Conservation (phyloP, 2,797 vertebrate genomes). For the Brachyrhaphis roseni region DNA sequence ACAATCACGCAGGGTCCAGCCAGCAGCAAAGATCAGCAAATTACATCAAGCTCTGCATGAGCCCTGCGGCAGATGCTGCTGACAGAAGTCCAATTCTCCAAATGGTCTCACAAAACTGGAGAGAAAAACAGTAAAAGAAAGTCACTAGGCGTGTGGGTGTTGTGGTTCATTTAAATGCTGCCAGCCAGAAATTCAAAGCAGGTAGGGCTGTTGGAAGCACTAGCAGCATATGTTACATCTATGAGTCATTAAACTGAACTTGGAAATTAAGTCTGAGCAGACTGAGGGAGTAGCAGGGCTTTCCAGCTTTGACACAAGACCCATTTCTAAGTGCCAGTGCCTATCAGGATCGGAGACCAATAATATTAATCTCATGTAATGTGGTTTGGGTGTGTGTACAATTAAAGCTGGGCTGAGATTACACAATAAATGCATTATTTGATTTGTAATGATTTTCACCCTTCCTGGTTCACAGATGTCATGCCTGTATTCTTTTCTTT, state of each 20-base stretch:
- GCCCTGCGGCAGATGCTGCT: neutral
- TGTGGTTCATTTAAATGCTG: constrained; percentile 40
- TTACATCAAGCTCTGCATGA: neutral
- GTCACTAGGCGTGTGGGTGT: constrained; percentile 20
- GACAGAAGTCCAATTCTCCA: constrained; percentile 20
- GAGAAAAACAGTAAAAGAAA: constrained; percentile 16
- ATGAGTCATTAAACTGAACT: constrained; percentile 57
- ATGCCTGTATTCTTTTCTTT: constrained; percentile 7
- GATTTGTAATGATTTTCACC: constrained; percentile 8
- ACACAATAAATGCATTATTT: constrained; percentile 13
- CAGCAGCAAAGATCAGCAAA: neutral
- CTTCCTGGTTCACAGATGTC: neutral
- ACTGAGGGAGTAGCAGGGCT: constrained; percentile 9
- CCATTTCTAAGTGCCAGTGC: constrained; percentile 16
- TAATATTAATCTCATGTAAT: constrained; percentile 4
- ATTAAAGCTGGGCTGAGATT: neutral
- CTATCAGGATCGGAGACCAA: neutral
- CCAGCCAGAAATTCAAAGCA: constrained; percentile 32
- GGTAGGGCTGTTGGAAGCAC: constrained; percentile 34
- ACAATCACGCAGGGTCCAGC: neutral
- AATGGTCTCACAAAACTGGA: constrained; percentile 4
- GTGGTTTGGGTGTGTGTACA: neutral
- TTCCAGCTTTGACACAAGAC: constrained; percentile 8
- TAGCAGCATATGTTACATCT: constrained; percentile 53
- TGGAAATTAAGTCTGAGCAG: constrained; percentile 25